Evolutionary conservation across 2,888 invertebrate species (phyloP), one percentile per base, ranked within the genome.

Genomic region (Epinotia brunnichana): DNA sequence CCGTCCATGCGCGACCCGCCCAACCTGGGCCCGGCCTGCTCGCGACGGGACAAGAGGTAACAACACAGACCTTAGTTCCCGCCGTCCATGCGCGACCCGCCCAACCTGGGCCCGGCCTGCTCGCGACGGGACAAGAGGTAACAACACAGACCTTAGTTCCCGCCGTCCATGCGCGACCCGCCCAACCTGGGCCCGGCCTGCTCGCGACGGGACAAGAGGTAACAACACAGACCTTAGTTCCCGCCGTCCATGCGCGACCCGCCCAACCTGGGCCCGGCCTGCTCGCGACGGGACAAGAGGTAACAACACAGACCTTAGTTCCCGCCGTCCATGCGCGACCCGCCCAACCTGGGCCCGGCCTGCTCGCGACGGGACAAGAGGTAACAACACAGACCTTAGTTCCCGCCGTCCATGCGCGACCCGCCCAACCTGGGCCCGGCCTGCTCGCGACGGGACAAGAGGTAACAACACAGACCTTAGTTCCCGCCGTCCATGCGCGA

Each of bases 1-100:
- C 84, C 91, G 11, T 87, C 88, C 88, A 86, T 95, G 54, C 89
- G 88, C 39, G 87, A 89, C 74, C 88, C 91, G 77, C 92, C 92
- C 15, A 76, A 82, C 2, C 84, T 93, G 2, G 88, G 87, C 0
- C 91, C 91, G 13, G 89, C 92, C 35, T 85, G 86, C 78, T 79
- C 80, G 4, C 76, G 88, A 0, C 77, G 90, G 17, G 92, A 91
- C 68, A 83, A 88, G 62, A 87, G 80, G 91, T 91, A 75, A 63
- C 85, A 15, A 56, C n/a, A 35, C n/a, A n/a, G n/a, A n/a, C n/a
- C n/a, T n/a, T n/a, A 96, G 82, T 98, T 98, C 88, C 95, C 96
- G 15, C 84, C 91, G 11, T 87, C 88, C 88, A 86, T 95, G 54
- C 89, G 88, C 39, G 87, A 89, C 74, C 88, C 91, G 77, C 92